These are phyloP conservation scores for Pterois miles DNA, from an alignment of 2,797 vertebrate genomes.

Conservation along the genomic window DNA sequence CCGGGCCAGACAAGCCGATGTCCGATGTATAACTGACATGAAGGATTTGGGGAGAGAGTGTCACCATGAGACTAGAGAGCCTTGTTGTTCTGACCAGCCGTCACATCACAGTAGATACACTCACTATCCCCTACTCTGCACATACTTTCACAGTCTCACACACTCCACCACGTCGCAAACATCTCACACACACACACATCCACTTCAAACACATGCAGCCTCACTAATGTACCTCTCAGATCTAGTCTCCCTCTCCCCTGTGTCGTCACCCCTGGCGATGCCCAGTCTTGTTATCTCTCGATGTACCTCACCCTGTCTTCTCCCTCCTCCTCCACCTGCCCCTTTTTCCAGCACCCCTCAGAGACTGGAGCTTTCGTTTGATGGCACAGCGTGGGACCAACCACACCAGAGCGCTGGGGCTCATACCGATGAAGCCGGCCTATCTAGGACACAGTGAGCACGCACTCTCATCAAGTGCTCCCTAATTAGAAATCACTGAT, in stretches of 20 bases:
- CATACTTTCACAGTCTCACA: background rate
- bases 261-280: slow-evolving; percentile 34
- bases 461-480: slow-evolving; percentile 69
- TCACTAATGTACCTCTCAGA: slow-evolving; percentile 48
- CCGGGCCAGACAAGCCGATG: background rate
- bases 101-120: background rate
- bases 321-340: slow-evolving; percentile 24
- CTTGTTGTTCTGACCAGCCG: slow-evolving; percentile 17
- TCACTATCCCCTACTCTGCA: background rate
- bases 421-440: slow-evolving; percentile 65
- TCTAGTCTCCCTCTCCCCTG: slow-evolving; percentile 14
- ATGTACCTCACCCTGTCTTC: slow-evolving; percentile 34
- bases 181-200: slow-evolving; percentile 16
- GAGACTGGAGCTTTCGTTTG: slow-evolving; percentile 60
- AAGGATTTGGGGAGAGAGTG: background rate
- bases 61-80: slow-evolving; percentile 8
- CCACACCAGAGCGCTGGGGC: slow-evolving; percentile 34
- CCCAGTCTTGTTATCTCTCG: slow-evolving; percentile 60
- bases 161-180: slow-evolving; percentile 1
- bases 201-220: slow-evolving; percentile 49
- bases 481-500: slow-evolving; percentile 81
- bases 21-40: slow-evolving; percentile 1
- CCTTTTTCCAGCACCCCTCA: slow-evolving; percentile 28
- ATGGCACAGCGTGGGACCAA: slow-evolving; percentile 65
- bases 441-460: slow-evolving; percentile 75